Percentiles rank a stretch among this genome's conserved stretches.
Evolutionary conservation across 64 coral and sea anemone genomes (phyloP).

Genomic region (Cladopsammia gracilis): DNA sequence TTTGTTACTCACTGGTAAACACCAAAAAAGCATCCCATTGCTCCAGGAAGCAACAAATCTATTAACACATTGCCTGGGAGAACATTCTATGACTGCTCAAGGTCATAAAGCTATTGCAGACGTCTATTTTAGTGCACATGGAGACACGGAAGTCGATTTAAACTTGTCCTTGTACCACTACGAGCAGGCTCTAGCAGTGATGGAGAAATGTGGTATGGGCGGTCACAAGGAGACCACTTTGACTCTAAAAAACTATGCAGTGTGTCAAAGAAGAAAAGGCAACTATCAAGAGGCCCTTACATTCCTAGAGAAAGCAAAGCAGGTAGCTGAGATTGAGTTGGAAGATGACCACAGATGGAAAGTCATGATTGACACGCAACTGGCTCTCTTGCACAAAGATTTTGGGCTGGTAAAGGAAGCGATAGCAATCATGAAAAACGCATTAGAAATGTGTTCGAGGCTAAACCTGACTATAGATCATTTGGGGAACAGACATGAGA

Average conservation of each 20-base stretch:
- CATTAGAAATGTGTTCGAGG: neutral
- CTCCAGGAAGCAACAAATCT: neutral
- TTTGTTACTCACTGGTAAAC: neutral
- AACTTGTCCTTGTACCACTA: neutral
- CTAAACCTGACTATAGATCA: neutral
- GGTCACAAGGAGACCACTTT: slow-evolving; percentile 12
- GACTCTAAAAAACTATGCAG: slow-evolving; percentile 29
- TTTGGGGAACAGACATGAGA: neutral
- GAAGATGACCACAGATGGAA: slow-evolving; percentile 10
- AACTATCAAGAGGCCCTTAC: neutral
- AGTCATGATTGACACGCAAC: neutral
- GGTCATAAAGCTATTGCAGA: slow-evolving; percentile 48
- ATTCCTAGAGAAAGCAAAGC: neutral
- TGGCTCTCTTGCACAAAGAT: neutral
- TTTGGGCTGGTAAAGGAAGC: neutral
- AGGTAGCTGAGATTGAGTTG: neutral
- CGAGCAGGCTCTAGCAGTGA: neutral
- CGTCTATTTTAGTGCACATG: neutral
- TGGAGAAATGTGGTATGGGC: neutral
- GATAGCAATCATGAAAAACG: neutral
- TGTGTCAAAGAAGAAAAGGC: neutral
- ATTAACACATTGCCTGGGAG: neutral
- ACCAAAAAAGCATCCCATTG: neutral
- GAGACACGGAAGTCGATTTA: neutral
- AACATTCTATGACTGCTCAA: slow-evolving; percentile 37